phyloP scores from a whole-genome alignment of 1,140 invertebrate species.

The Catajapyx aquilonaris region DNA sequence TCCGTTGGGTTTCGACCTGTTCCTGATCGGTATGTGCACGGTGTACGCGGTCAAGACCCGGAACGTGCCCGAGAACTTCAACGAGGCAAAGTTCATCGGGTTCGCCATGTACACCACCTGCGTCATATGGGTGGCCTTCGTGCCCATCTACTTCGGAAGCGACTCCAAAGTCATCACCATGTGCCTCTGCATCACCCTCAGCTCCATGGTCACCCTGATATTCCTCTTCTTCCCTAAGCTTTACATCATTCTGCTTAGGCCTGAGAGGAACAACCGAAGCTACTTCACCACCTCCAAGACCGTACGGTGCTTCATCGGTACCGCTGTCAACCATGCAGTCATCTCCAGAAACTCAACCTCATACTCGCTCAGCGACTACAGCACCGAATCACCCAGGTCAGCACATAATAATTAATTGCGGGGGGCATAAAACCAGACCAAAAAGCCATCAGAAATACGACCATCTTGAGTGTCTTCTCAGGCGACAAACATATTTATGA shows the following conservation, averaged over 20 bases:
- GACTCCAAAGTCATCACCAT: constrained; percentile 47
- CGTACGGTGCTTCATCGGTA: constrained; percentile 57
- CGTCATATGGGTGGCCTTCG: constrained; percentile 73
- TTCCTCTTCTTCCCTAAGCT: constrained; percentile 60
- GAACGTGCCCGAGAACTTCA: constrained; percentile 74
- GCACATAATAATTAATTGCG: too few relatives aligned
- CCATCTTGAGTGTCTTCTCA: too few relatives aligned
- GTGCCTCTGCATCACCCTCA: constrained; percentile 45
- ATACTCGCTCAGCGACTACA: constrained; percentile 2
- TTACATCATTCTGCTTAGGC: constrained; percentile 52
- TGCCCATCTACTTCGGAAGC: constrained; percentile 63
- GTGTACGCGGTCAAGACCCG: constrained; percentile 67
- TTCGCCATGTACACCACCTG: constrained; percentile 76
- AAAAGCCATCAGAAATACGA: too few relatives aligned
- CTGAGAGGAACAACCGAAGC: constrained; percentile 54
- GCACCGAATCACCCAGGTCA: constrained; percentile 3
- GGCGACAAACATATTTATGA: too few relatives aligned
- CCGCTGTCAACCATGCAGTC: constrained; percentile 1
- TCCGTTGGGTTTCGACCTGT: constrained; percentile 56
- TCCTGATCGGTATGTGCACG: constrained; percentile 57
- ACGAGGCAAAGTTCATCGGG: constrained; percentile 63
- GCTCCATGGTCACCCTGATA: constrained; percentile 49
- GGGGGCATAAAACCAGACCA: too few relatives aligned
- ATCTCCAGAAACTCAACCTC: constrained; percentile 1
- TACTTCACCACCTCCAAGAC: constrained; percentile 57